A percentile compares a stretch with the other conserved stretches of the same genome.
Conservation (phyloP, 2,888 invertebrate genomes). For the Leistus spinibarbis region DNA sequence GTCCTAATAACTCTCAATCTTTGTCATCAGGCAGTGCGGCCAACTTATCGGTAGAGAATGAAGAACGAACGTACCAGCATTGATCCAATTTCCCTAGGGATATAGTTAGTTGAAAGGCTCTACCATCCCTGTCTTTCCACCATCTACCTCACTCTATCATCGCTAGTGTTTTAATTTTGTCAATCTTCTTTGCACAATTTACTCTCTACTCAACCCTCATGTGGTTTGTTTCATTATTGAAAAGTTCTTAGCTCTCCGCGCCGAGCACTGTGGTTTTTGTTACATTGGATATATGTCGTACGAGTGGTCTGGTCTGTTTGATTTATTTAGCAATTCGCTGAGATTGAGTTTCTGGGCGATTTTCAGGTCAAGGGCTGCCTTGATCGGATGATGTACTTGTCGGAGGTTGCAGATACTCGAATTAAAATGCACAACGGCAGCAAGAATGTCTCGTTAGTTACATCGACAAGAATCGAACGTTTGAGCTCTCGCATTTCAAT, state of each 20-base stretch:
- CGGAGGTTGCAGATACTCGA: background rate
- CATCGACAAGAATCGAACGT: too few relatives aligned
- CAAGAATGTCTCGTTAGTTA: too few relatives aligned
- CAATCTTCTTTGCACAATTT: conserved; percentile 54
- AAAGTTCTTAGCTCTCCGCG: conserved; percentile 48
- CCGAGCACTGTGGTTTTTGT: background rate
- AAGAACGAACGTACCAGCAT: conserved; percentile 19
- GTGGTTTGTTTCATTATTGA: conserved; percentile 50
- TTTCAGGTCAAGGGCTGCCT: background rate
- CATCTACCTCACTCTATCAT: conserved; percentile 17
- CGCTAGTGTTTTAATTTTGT: conserved; percentile 52
- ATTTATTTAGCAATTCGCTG: conserved; percentile 32
- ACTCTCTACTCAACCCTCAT: conserved; percentile 44
- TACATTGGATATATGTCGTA: conserved; percentile 41
- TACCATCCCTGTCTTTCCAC: background rate
- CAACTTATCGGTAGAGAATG: background rate
- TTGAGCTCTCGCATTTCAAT: too few relatives aligned
- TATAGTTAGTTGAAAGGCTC: conserved; percentile 47
- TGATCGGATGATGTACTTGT: conserved; percentile 4
- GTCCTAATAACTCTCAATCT: background rate
- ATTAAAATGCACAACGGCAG: background rate
- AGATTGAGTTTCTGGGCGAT: conserved; percentile 14
- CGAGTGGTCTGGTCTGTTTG: conserved; percentile 18
- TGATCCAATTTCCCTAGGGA: conserved; percentile 49
- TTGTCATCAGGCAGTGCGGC: background rate